Base-by-base conservation (phyloP, 2,888 invertebrate species). In the Calliscelio sp. region DNA sequence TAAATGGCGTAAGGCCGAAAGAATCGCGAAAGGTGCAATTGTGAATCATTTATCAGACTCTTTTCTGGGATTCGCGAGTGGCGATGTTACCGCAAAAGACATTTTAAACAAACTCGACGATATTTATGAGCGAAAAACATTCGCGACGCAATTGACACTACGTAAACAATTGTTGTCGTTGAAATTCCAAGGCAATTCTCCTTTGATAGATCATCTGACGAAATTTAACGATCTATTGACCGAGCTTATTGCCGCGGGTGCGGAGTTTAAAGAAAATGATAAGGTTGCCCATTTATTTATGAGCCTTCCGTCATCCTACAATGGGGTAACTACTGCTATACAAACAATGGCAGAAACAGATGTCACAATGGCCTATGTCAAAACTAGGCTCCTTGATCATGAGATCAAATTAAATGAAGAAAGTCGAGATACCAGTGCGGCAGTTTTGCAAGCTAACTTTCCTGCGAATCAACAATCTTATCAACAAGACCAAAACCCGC, bases 321-420 rank as follows among this genome's bases (percentile, higher is more conserved):
- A 92, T 73, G 90, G 90, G 1, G 87, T 92, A 3, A 87, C 92
- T 14, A 92, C 92, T n/a, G 92, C 92, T 0, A 86, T 93, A 1
- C 91, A 92, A 84, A 92, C 91, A 1, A 83, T 92, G 35, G 71
- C 88, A 0, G 89, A 91, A 71, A 89, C 87, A 79, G 82, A 84
- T 41, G 81, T 92, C 65, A 92, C 89, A 0, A 70, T 92, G 18
- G 88, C 87, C 7, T 92, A 91, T 86, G 91, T 91, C 4, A 92
- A 92, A 85, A 90, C 87, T 4, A 44, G 86, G 28, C 55, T 88
- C 14, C 44, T 88, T 10, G 86, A 88, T 35, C 84, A 86, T 4
- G 87, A 88, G 71, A 38, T 81, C 3, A 88, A 86, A 85, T n/a
- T 88, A 0, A 66, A 46, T 32, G 53, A 68, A 22, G 57, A 86